Percentiles rank a stretch among this genome's conserved stretches.
Conservation (phyloP, 2,113 vertebrate species). For the Picathartes gymnocephalus region DNA sequence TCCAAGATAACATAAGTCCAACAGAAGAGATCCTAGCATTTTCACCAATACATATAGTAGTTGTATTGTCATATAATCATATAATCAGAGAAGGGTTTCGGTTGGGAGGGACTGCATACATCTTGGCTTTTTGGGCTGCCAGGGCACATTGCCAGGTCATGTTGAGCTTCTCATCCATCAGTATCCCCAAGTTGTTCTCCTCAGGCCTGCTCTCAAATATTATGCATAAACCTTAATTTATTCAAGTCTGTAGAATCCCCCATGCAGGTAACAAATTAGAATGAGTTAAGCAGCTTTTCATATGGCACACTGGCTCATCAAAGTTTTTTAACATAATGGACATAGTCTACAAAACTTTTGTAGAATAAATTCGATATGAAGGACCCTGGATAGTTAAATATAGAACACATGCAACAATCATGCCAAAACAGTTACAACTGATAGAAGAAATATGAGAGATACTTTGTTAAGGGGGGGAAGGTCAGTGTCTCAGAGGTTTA, state of each 20-base stretch:
- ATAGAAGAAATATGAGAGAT: neutral
- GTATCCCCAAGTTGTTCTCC: neutral
- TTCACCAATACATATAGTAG: neutral
- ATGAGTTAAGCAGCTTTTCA: neutral
- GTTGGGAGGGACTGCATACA: neutral
- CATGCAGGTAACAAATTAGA: neutral
- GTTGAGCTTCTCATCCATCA: neutral
- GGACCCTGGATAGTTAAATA: neutral
- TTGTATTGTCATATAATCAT: neutral
- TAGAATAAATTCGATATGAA: neutral
- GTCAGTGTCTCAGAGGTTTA: neutral
- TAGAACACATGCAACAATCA: neutral
- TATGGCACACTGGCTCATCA: neutral
- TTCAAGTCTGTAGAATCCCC: neutral
- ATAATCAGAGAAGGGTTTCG: neutral
- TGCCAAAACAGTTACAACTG: neutral
- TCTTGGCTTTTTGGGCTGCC: neutral
- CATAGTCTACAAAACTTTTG: neutral
- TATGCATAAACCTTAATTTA: neutral
- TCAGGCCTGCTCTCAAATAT: neutral
- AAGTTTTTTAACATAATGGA: neutral
- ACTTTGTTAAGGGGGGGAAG: neutral
- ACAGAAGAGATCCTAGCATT: neutral
- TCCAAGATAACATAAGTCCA: neutral
- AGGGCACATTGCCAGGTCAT: neutral